phyloP scores from a whole-genome alignment of 2,797 vertebrate species.

The Novumbra hubbsi region DNA sequence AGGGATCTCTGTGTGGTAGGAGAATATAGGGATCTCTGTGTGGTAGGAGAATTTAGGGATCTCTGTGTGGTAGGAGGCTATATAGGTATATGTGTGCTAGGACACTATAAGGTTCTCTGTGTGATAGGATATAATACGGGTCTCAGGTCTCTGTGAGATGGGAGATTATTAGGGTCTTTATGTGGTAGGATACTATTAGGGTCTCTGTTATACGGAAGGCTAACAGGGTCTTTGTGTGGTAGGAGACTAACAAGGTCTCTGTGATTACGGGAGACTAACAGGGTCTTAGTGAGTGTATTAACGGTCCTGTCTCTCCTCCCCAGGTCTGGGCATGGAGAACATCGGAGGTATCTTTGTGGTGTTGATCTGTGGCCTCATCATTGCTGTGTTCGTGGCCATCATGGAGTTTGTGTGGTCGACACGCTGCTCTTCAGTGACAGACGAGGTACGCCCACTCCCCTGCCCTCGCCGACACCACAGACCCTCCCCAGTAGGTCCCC shows the following conservation, averaged over 20 bases:
- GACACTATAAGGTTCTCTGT: no score
- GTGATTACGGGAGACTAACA: not conserved
- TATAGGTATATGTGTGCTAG: no score
- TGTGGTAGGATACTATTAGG: not conserved
- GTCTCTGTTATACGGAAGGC: no score
- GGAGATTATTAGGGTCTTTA: not conserved
- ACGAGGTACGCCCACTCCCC: conserved; percentile 85
- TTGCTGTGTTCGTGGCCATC: conserved; percentile 91
- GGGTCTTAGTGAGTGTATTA: not conserved
- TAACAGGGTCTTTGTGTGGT: no score
- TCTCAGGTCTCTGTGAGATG: not conserved
- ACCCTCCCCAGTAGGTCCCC: conserved; percentile 80
- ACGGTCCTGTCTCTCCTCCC: not conserved
- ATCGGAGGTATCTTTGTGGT: conserved; percentile 94
- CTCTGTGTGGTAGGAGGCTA: no score
- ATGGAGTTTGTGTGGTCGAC: conserved; percentile 96
- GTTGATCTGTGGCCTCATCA: conserved; percentile 91
- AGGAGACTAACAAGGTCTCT: no score
- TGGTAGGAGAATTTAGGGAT: no score
- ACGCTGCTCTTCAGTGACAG: conserved; percentile 85
- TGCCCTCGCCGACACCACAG: conserved; percentile 72
- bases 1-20: no score
- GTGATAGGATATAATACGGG: no score
- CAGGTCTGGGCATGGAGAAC: conserved; percentile 94
- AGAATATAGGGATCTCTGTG: not conserved